These are phyloP conservation scores for Laupala kohalensis DNA, from an alignment of 1,140 invertebrate species.

Conservation along the genomic window DNA sequence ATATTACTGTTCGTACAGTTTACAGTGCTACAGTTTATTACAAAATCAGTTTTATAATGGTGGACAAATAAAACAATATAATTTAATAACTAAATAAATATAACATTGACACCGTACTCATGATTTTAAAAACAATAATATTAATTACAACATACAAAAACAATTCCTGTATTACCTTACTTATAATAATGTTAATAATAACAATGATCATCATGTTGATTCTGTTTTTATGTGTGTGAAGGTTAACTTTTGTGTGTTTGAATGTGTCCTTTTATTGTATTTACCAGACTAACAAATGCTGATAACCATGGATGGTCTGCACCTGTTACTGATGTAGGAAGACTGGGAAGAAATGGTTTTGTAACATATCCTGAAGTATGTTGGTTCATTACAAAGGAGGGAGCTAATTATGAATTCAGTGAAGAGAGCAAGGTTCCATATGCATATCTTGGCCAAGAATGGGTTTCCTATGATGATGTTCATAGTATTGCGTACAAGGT, in stretches of 20 bases:
- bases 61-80: too few species aligned
- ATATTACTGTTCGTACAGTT: too few species aligned
- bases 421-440: slow-evolving; percentile 62
- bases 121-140: too few species aligned
- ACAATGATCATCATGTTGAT: too few species aligned
- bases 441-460: slow-evolving; percentile 55
- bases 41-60: too few species aligned
- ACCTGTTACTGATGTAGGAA: slow-evolving; percentile 52
- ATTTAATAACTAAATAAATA: too few species aligned
- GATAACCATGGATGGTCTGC: slow-evolving; percentile 50
- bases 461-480: slow-evolving; percentile 79
- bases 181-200: too few species aligned
- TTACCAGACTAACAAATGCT: slow-evolving; percentile 45
- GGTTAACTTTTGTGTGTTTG: not conserved
- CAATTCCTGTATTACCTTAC: too few species aligned
- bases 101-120: too few species aligned
- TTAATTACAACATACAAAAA: too few species aligned
- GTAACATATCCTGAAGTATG: slow-evolving; percentile 55
- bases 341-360: slow-evolving; percentile 52
- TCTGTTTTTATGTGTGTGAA: not conserved
- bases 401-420: slow-evolving; percentile 41
- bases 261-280: too few species aligned
- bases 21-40: too few species aligned
- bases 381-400: slow-evolving; percentile 40
- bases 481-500: slow-evolving; percentile 61